Percentiles rank a stretch among this genome's conserved stretches.
phyloP scores from a whole-genome alignment of 1,140 invertebrate species.

The Ceratoteleas bidentatus region DNA sequence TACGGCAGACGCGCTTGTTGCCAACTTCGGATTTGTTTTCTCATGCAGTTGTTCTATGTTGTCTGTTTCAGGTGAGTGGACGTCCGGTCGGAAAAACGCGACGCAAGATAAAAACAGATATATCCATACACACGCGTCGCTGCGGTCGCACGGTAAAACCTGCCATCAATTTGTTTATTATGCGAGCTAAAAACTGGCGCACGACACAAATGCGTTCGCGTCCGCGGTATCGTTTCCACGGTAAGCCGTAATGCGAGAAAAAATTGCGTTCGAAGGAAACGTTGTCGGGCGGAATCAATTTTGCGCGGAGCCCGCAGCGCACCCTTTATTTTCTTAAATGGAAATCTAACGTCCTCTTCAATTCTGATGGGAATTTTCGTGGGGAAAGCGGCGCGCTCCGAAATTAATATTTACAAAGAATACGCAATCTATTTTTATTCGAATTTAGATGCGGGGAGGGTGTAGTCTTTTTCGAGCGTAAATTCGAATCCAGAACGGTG shows the following conservation, averaged over 20 bases:
- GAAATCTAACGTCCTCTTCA: constrained; percentile 50
- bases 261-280: constrained; percentile 37
- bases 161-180: constrained; percentile 35
- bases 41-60: constrained; percentile 4
- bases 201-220: constrained; percentile 12
- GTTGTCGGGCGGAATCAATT: constrained; percentile 46
- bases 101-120: not conserved
- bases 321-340: constrained; percentile 54
- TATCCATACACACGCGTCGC: no score
- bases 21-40: constrained; percentile 19
- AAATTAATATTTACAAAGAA: constrained; percentile 62
- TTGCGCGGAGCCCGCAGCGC: constrained; percentile 15
- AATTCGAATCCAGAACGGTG: constrained; percentile 42
- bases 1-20: no score
- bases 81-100: not conserved
- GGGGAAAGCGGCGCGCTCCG: constrained; percentile 9
- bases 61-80: constrained; percentile 41
- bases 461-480: constrained; percentile 13
- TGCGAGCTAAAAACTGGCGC: not conserved
- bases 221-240: constrained; percentile 25
- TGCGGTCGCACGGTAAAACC: constrained; percentile 9
- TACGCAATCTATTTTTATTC: constrained; percentile 54
- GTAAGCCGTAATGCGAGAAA: constrained; percentile 11
- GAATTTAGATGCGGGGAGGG: constrained; percentile 32
- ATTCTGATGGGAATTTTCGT: constrained; percentile 33